These are phyloP conservation scores for Apocheima hispidaria DNA, from an alignment of 2,888 invertebrate species.

Conservation along the genomic window DNA sequence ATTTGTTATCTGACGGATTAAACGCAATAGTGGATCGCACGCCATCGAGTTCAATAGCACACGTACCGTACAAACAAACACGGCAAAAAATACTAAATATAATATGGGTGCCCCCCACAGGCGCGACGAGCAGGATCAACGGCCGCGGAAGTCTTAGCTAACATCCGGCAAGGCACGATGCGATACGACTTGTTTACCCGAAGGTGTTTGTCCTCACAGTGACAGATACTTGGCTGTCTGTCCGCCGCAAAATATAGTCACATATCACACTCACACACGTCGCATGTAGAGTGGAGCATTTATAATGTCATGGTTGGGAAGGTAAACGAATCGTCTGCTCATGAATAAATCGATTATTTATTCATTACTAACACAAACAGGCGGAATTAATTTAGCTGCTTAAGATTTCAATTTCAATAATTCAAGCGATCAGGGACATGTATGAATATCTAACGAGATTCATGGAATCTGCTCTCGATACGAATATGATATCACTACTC, in stretches of 20 bases:
- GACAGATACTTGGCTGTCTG: constrained; percentile 32
- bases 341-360: constrained; percentile 29
- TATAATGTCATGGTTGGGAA: constrained; percentile 18
- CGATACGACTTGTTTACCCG: constrained; percentile 49
- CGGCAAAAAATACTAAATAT: constrained; percentile 51
- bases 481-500: constrained; percentile 12
- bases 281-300: constrained; percentile 18
- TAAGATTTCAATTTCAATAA: constrained; percentile 26
- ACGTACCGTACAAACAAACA: constrained; percentile 59
- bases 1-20: constrained; percentile 67
- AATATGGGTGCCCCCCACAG: constrained; percentile 61
- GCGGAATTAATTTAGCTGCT: constrained; percentile 21
- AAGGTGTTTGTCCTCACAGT: constrained; percentile 37
- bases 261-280: constrained; percentile 15
- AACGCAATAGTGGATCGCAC: constrained; percentile 56
- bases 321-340: constrained; percentile 31
- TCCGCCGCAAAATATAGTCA: constrained; percentile 21
- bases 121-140: constrained; percentile 59
- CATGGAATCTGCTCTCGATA: constrained; percentile 20
- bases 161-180: constrained; percentile 59
- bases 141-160: constrained; percentile 71
- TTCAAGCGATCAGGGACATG: constrained; percentile 17
- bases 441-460: constrained; percentile 25
- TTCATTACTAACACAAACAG: constrained; percentile 25
- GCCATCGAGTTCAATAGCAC: constrained; percentile 64